Conservation (phyloP, 1,140 invertebrate species). For the Alviniconcha marisindica region DNA sequence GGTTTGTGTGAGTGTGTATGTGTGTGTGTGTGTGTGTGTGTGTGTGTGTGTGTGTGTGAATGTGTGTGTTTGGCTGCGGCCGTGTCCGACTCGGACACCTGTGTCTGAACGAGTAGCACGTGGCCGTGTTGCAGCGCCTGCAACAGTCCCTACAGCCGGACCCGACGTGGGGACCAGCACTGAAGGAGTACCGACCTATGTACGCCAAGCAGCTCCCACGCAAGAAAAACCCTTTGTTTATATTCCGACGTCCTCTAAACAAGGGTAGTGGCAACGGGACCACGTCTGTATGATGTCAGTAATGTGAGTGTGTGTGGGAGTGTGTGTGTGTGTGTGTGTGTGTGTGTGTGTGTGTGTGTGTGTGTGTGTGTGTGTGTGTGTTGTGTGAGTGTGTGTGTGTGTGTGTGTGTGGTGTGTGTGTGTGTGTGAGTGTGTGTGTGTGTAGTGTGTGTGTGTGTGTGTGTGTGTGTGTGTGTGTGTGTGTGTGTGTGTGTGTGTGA, state of each 20-base stretch:
- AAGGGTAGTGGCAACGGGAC: neutral
- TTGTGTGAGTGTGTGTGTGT: no score
- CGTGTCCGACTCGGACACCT: neutral
- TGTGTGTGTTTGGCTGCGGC: neutral
- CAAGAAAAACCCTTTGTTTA: neutral
- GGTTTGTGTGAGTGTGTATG: neutral
- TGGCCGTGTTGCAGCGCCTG: conserved; percentile 42
- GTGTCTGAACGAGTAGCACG: neutral
- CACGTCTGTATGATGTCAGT: neutral
- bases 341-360: neutral
- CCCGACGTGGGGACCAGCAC: conserved; percentile 46
- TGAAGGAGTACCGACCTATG: conserved; percentile 31
- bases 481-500: no score
- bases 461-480: conserved; percentile 13
- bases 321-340: neutral
- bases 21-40: neutral
- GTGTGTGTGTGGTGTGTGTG: no score
- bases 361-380: neutral
- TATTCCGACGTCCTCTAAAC: neutral
- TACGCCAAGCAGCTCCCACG: conserved; percentile 17
- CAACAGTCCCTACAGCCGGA: conserved; percentile 42
- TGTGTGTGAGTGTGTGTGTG: neutral
- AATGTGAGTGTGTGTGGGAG: neutral
- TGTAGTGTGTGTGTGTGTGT: neutral
- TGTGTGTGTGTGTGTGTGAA: neutral